A percentile compares a stretch with the other conserved stretches of the same genome.
These are phyloP conservation scores for Tiaroga cobitis DNA, from an alignment of 2,797 vertebrate genomes.

Conservation along the genomic window DNA sequence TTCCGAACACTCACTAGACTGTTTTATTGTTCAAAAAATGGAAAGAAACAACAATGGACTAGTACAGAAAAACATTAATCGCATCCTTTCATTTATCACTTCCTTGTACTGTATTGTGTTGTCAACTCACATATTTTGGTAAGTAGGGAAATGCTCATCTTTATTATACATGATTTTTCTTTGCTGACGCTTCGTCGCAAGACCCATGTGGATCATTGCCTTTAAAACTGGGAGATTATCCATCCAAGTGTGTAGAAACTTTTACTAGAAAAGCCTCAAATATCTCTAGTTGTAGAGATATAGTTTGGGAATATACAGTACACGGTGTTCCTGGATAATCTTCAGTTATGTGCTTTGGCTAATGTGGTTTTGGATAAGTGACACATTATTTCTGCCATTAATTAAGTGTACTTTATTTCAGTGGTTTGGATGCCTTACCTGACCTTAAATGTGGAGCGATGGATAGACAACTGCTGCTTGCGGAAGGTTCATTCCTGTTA, in stretches of 20 bases:
- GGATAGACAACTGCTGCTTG: slow-evolving; percentile 32
- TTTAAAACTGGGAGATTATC: slow-evolving; percentile 24
- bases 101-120: slow-evolving; percentile 50
- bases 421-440: slow-evolving; percentile 39
- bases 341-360: background rate
- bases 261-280: slow-evolving; percentile 31
- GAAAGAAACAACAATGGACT: background rate
- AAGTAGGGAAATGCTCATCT: slow-evolving; percentile 46
- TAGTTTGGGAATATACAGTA: background rate
- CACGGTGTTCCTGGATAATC: background rate
- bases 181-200: slow-evolving; percentile 23
- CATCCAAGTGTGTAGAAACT: slow-evolving; percentile 15
- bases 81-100: slow-evolving; percentile 31
- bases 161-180: slow-evolving; percentile 37
- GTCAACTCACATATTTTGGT: slow-evolving; percentile 31
- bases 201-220: slow-evolving; percentile 29
- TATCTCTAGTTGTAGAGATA: background rate
- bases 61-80: slow-evolving; percentile 28
- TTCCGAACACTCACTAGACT: background rate
- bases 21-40: slow-evolving; percentile 8
- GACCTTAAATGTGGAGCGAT: slow-evolving; percentile 10
- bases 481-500: slow-evolving; percentile 24
- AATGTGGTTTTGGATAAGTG: slow-evolving; percentile 8
- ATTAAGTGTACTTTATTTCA: slow-evolving; percentile 40
- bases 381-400: slow-evolving; percentile 14